Evolutionary conservation across 2,888 invertebrate species (phyloP), one percentile per base, ranked within the genome.

Genomic region (Stenurella melanura): DNA sequence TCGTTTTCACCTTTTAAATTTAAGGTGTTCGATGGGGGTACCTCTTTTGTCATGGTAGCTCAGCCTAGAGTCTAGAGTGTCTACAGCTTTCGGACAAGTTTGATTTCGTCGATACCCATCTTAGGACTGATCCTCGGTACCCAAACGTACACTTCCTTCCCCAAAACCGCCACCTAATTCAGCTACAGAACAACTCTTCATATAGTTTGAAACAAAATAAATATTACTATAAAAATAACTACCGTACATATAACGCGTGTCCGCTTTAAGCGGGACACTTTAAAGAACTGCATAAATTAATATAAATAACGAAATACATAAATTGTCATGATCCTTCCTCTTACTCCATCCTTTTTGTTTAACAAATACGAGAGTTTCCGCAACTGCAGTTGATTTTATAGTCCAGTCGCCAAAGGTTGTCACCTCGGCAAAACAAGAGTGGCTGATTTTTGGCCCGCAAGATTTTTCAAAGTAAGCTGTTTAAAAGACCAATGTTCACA

Each of bases 261-360:
- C 76, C 71, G 70, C 73, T 70, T 61, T 70, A 61, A 76, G 70
- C 74, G 74, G 73, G 78, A 70, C 64, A 74, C 69, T 72, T n/a
- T 75, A 78, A 75, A 58, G 74, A 78, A 72, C 75, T 77, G 75
- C 76, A 78, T 75, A 75, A 75, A 79, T 78, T 77, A 80, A 78
- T 79, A 79, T 67, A 72, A 76, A 68, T 69, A 77, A 80, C 76
- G 61, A 80, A 78, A 80, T 75, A 81, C 80, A 78, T 76, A 78
- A 78, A 74, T 81, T 81, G 81, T 81, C 81, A 81, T 81, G 81
- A 76, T 77, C 71, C 75, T 60, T 78, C 60, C 42, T 70, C 21
- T 58, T 58, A n/a, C 12, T 7, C 10, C 3, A 66, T 63, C 73
- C 58, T 63, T 60, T 73, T 73, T 77, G 50, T 75, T 17, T 71